Evolutionary conservation across 2,888 invertebrate genomes (phyloP), one percentile per base, ranked within the genome.

Genomic region (Margaritifera margaritifera): DNA sequence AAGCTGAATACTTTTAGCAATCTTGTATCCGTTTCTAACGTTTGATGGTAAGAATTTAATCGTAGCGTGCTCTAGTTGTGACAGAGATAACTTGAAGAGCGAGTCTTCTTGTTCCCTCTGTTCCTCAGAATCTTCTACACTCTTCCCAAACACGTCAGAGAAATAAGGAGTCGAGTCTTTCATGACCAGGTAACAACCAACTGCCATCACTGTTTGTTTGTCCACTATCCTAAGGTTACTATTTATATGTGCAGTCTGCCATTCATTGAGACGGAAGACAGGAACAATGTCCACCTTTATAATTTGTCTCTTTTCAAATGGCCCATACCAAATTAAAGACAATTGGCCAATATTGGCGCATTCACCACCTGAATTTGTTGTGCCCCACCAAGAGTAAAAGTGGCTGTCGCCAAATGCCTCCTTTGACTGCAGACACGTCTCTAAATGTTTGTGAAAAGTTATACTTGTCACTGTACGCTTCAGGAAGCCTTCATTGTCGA

Each of bases 121-220:
- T 31, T 1, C 31, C 8, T 31, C 31, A 31, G 8, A 31, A 1
- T 58, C 27, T 31, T 25, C 24, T 3, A 42, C 50, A 20, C n/a
- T 53, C 18, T 22, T 31, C 19, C 31, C 68, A 15, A 27, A 0
- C 22, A 22, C 19, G 15, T 18, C 24, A 8, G 19, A 62, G 6
- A 52, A 6, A 42, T 57, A 62, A 18, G 25, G 50, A 22, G 50
- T 25, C 24, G 55, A 6, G 50, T 66, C 65, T 52, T 70, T 70
- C 69, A 70, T 70, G 62, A 70, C 42, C 18, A 70, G 42, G 52
- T 70, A 70, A 27, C 66, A 70, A 24, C 69, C 69, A 20, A 51
- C 52, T 0, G 66, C 31, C 25, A 24, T 25, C 15, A 42, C 65
- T 27, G 50, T 51, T 15, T 52, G 19, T 56, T 57, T 56, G 11